phyloP scores from a whole-genome alignment of 2,113 vertebrate species.

The Aldabrachelys gigantea region DNA sequence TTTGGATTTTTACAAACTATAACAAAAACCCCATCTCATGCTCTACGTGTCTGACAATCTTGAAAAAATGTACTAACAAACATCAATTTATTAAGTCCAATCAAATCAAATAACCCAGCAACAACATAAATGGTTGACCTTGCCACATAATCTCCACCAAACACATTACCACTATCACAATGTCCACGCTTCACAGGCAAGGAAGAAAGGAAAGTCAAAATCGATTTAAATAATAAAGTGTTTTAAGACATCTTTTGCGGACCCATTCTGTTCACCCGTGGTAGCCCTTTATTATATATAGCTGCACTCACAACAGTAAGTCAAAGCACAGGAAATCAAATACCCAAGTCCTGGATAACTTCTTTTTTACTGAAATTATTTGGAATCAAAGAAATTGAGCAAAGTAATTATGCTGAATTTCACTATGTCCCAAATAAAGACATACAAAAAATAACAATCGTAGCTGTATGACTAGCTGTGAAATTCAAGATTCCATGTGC shows the following conservation, averaged over 20 bases:
- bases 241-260: not conserved
- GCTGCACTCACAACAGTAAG: not conserved
- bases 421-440: not conserved
- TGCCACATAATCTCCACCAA: not conserved
- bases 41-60: not conserved
- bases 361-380: not conserved
- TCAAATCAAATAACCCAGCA: not conserved
- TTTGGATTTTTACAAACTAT: slow-evolving; percentile 20
- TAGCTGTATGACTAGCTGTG: not conserved
- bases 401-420: not conserved
- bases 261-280: not conserved
- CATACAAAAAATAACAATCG: not conserved
- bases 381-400: not conserved
- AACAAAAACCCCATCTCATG: slow-evolving; percentile 1
- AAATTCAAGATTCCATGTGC: not conserved
- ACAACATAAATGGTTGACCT: not conserved
- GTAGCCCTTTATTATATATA: not conserved
- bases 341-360: not conserved
- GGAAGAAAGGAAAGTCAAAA: not conserved
- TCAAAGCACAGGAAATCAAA: not conserved
- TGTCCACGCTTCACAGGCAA: not conserved
- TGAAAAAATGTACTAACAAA: not conserved
- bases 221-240: not conserved
- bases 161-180: not conserved
- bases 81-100: not conserved